Evolutionary conservation across 2,113 vertebrate species (phyloP).

Genomic region (Sarotherodon lohbergeri): DNA sequence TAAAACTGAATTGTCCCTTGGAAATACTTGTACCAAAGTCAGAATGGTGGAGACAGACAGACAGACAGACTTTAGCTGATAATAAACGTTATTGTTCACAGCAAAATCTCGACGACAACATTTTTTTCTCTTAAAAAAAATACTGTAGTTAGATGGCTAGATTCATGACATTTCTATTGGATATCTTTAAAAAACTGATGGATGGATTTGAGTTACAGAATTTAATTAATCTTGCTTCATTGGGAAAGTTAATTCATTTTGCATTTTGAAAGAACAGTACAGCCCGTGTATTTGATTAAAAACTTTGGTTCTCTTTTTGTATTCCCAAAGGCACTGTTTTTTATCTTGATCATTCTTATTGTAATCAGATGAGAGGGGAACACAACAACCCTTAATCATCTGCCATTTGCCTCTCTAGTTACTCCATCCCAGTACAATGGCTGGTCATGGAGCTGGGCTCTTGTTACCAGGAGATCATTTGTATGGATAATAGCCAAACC

Average conservation of each 20-base stretch:
- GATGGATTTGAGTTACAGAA: background rate
- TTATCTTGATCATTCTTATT: background rate
- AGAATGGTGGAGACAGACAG: background rate
- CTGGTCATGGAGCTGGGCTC: background rate
- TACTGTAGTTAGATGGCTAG: background rate
- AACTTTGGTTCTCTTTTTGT: background rate
- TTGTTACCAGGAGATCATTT: background rate
- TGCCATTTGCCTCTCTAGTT: background rate
- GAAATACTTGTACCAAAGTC: background rate
- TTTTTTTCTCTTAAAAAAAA: background rate
- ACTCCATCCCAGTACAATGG: background rate
- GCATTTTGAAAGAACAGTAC: background rate
- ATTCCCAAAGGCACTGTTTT: background rate
- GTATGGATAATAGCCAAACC: background rate
- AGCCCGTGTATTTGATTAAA: background rate
- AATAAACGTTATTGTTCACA: background rate
- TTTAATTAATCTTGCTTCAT: background rate
- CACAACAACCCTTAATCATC: constrained; percentile 25
- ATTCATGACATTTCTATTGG: background rate
- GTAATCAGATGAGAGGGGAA: background rate
- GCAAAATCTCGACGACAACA: background rate
- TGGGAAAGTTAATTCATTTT: background rate
- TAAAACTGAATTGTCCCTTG: background rate
- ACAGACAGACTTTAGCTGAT: background rate
- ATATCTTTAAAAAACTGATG: background rate